phyloP scores from a whole-genome alignment of 2,797 vertebrate species.

The Coregonus suidteri region DNA sequence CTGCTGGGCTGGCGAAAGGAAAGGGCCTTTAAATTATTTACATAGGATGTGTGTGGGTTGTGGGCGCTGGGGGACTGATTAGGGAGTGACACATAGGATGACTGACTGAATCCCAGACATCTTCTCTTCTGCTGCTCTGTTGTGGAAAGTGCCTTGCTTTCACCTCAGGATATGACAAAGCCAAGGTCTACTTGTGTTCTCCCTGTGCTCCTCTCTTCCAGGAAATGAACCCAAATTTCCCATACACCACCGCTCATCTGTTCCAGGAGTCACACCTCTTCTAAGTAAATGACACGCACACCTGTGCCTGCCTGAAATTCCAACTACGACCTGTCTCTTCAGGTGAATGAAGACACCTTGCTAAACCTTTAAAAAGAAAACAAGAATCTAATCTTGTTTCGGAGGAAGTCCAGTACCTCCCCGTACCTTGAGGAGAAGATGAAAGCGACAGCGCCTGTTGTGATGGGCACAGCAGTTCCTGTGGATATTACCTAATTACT shows the following conservation, averaged over 20 bases:
- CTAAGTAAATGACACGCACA: neutral
- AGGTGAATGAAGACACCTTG: neutral
- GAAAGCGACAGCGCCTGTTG: neutral
- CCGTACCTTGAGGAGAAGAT: neutral
- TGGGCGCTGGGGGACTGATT: constrained; percentile 68
- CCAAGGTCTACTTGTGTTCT: neutral
- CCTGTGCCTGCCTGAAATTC: neutral
- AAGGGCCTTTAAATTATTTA: constrained; percentile 71
- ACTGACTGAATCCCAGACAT: constrained; percentile 56
- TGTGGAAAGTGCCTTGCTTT: neutral
- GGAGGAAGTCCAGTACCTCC: neutral
- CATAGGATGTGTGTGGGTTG: constrained; percentile 52
- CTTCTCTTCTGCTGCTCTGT: constrained; percentile 19
- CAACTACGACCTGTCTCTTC: neutral
- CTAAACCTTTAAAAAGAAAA: neutral
- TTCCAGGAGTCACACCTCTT: neutral
- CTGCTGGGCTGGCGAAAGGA: constrained; percentile 35
- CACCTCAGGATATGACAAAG: constrained; percentile 1
- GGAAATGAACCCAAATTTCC: neutral
- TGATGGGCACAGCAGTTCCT: neutral
- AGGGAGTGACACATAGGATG: constrained; percentile 59
- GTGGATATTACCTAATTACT: neutral
- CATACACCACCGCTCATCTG: neutral
- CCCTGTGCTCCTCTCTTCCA: neutral
- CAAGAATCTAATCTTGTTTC: neutral